Base-by-base conservation (phyloP, 2,113 vertebrate genomes). In the Chitala chitala region DNA sequence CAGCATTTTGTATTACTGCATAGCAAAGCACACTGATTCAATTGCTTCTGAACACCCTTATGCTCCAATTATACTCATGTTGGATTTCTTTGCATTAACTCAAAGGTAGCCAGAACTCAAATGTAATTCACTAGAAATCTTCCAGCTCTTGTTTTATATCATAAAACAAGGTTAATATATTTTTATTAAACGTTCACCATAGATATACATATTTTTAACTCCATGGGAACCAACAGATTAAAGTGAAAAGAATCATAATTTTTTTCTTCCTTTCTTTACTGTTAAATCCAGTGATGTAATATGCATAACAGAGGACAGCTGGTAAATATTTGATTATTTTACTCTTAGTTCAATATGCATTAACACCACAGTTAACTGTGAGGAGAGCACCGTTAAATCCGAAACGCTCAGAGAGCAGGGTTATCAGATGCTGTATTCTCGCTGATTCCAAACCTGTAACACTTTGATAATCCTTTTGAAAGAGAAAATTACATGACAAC, bases 121-220 rank as follows among this genome's bases (percentile, higher is more conserved):
- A 5, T 59, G 26, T 29, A 59, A 59, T 20, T 31, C 10, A 33
- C 59, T 63, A 33, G 31, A 63, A 38, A 33, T 63, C 15, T 36
- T 63, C 1, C 15, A 36, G 33, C 54, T 58, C n/a, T 58, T 46
- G 17, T 56, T 56, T 36, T 13, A 17, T 33, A 63, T 8, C 59
- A 36, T 20, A 29, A 63, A 33, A 20, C 31, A 29, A 70, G 48
- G 46, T 54, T 53, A 5, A 50, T 53, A 31, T 56, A 33, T 10
- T 24, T 71, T 44, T 29, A 61, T 3, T 61, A 31, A 36, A 61
- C 15, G 36, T 10, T 36, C 59, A 36, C 33, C 4, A 46, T 6
- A 46, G 5, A 63, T 61, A 26, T 61, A 61, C 17, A 61, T n/a
- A n/a, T n/a, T n/a, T n/a, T n/a, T n/a, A n/a, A 33, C 58, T 61